Evolutionary conservation across 2,888 invertebrate species (phyloP), one percentile per base, ranked within the genome.

Genomic region (Colletes collaris): DNA sequence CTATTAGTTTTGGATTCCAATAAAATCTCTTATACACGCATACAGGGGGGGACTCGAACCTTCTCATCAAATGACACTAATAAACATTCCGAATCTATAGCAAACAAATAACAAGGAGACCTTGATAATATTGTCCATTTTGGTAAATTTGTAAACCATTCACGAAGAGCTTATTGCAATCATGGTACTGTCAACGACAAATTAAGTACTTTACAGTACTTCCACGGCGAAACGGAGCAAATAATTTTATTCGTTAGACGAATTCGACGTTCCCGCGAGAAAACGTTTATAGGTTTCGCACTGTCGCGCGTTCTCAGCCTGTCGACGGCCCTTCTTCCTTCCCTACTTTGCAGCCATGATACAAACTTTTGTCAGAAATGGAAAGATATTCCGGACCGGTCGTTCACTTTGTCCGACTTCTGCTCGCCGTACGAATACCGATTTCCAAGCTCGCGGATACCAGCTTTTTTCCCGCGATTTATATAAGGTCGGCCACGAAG

Each of bases 401-500:
- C 79, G 77, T 77, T 74, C 79, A 77, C 78, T 79, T 79, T 79
- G 79, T 60, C 74, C 80, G 79, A 80, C 73, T 74, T 78, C 69
- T 19, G 49, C 19, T 16, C 80, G 27, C 16, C 65, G 46, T 40
- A 62, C 62, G 74, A 80, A 79, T 74, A 74, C 74, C 79, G 79
- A 74, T 79, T 63, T 73, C 67, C 67, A 67, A 8, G 46, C 68
- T 11, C 50, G 52, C 8, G 67, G 55, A 70, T 64, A 58, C 63
- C 72, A 64, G 40, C 53, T 53, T 60, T 59, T 77, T 55, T 68
- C 49, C 49, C 46, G 58, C 83, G 75, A 82, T 82, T 84, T 81
- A 83, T 85, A 83, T 79, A 84, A 84, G 80, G 80, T 73, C 60
- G 59, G 69, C 71, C 75, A 46, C 56, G 67, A 67, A 84, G 69